Evolutionary conservation across 1,140 invertebrate genomes (phyloP), one percentile per base, ranked within the genome.

Genomic region (Linepithema humile): DNA sequence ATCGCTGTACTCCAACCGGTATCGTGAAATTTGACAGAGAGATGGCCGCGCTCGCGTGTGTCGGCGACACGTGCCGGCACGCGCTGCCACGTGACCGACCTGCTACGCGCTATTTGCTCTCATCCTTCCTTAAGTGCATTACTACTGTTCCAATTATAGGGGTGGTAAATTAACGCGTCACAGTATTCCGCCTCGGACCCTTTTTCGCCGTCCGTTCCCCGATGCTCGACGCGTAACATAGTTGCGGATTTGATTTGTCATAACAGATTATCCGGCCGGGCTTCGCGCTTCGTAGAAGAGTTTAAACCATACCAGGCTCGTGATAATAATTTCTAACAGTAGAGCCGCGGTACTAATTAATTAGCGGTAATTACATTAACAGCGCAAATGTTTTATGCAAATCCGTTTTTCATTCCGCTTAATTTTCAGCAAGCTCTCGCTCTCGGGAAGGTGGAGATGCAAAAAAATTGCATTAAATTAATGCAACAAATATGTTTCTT

Each of bases 41-140:
- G 64, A 70, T 80, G 50, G 75, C 75, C 60, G 85, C 73, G 64
- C 62, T 80, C 62, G 23, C 53, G 83, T 83, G 87, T 90, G 85
- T 87, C 84, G 85, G 38, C 74, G 88, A 77, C 93, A 93, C 93
- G 93, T 89, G 93, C 85, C 90, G 90, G 82, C 93, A 91, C 93
- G 93, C 92, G 93, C 80, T n/a, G 82, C 70, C 92, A 91, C 90
- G 91, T 88, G 92, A 82, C 89, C 86, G 86, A 92, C 83, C 87
- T 91, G 89, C 88, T 89, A 70, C 87, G 80, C 89, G 65, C 80
- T 77, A 85, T 91, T 89, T 86, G 50, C 90, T 88, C 89, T 87
- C 88, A 85, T 89, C 85, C 80, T 84, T 85, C 83, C 87, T 89
- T 90, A 87, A 90, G 83, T 90, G 89, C 77, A 90, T 90, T 89